phyloP scores from a whole-genome alignment of 2,113 vertebrate genomes.

The Platichthys stellatus region DNA sequence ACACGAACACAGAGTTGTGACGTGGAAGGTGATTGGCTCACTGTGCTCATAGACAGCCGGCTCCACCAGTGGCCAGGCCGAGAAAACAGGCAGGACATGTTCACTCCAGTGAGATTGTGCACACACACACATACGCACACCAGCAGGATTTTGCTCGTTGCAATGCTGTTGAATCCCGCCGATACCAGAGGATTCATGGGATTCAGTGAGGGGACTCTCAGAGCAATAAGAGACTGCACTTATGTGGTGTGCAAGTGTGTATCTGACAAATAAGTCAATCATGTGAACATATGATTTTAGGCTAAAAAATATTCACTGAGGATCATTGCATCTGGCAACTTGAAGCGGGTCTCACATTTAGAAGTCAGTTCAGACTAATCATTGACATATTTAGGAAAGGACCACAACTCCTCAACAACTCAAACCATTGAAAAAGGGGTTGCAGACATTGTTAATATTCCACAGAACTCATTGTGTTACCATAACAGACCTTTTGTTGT shows the following conservation, averaged over 20 bases:
- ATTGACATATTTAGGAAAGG: not conserved
- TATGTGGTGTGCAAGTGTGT: not conserved
- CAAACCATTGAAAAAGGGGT: not conserved
- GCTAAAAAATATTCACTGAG: not conserved
- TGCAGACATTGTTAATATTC: not conserved
- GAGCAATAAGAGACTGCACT: not conserved
- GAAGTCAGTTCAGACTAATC: not conserved
- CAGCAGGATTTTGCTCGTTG: not conserved
- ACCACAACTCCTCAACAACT: not conserved
- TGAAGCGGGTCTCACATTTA: slow-evolving; percentile 1
- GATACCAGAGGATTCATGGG: not conserved
- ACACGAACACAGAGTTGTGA: slow-evolving; percentile 17
- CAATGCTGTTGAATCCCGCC: not conserved
- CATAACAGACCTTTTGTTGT: not conserved
- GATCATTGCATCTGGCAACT: not conserved
- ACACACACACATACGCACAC: not conserved
- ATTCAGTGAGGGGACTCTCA: not conserved
- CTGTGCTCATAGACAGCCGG: slow-evolving; percentile 6
- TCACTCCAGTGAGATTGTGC: not conserved
- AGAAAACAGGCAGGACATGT: slow-evolving; percentile 1
- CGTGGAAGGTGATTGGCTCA: slow-evolving; percentile 32
- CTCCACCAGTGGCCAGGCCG: slow-evolving; percentile 23
- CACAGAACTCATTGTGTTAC: not conserved
- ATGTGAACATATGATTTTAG: not conserved
- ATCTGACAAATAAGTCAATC: not conserved